Evolutionary conservation across 2,797 vertebrate genomes (phyloP), one percentile per base, ranked within the genome.

Genomic region (Centroberyx gerrardi): DNA sequence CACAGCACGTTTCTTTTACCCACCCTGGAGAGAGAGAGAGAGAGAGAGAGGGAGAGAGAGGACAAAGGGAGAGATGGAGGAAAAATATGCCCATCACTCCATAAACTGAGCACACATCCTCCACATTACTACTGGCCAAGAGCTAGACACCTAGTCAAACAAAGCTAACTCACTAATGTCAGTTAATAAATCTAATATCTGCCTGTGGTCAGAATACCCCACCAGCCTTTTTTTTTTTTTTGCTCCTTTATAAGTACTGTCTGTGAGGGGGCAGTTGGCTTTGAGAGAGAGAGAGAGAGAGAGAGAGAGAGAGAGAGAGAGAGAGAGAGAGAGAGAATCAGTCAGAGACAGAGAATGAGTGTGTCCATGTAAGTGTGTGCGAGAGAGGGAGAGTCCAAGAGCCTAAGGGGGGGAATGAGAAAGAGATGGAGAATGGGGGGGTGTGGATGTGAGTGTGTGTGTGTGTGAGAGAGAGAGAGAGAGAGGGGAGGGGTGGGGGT

Each of bases 321-420:
- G n/a, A 36, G 49, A 69, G 62, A 72, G 48, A 33, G 6, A 49
- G 29, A 72, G 9, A 76, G 56, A 66, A 61, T 48, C 40, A 51
- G 14, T 38, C 52, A 53, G 58, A 68, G 72, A 56, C 17, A 58
- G 13, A 18, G 48, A 74, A 66, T 40, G 42, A 75, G 61, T 58
- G 64, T 66, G 68, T 74, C 55, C 22, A 69, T 74, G 62, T 84
- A 58, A 67, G 56, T 7, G 9, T 60, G 61, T 59, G 60, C 49
- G 62, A 53, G 10, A 62, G 62, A 56, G 56, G 80, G 85, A 81
- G 81, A 79, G 80, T 81, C 77, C 83, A 76, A 81, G 67, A 68
- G 22, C 22, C 22, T 22, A 22, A 22, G 22, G 22, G 22, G 22
- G 22, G 22, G 22, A 1, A 22, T 22, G 22, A 22, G 1, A 22